Conservation (phyloP, 2,888 invertebrate species). For the Ptilodon capucinus region DNA sequence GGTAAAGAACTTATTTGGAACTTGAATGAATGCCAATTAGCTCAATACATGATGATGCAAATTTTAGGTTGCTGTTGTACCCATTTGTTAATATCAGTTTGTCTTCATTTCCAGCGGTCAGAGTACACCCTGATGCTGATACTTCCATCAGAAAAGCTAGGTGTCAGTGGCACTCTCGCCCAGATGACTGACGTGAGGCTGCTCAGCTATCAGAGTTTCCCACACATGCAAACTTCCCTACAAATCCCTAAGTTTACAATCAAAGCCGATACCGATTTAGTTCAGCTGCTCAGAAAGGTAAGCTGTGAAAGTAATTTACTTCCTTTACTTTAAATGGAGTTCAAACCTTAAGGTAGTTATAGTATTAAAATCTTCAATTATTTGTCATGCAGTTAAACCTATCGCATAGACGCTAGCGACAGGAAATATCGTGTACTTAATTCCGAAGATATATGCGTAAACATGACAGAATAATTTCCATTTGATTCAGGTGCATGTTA, state of each 20-base stretch:
- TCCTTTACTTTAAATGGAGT: no score
- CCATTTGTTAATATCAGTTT: not conserved
- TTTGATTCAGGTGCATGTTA: no score
- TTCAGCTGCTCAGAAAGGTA: conserved; percentile 58
- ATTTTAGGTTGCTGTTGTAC: not conserved
- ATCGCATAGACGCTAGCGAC: no score
- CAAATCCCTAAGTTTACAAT: conserved; percentile 72
- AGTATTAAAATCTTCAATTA: no score
- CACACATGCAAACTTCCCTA: conserved; percentile 50
- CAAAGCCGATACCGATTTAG: conserved; percentile 61
- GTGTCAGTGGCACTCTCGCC: conserved; percentile 46
- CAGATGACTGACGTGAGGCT: conserved; percentile 53
- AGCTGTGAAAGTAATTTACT: conserved; percentile 17
- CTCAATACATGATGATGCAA: no score
- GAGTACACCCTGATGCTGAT: conserved; percentile 75
- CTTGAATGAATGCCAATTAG: no score
- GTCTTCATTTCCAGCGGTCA: conserved; percentile 57
- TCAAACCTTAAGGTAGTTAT: no score
- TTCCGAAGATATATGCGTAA: no score
- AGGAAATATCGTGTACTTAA: no score
- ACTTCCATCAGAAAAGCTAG: conserved; percentile 56
- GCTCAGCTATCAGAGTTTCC: conserved; percentile 48
- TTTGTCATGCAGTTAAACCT: no score
- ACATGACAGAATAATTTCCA: no score
- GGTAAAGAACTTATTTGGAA: no score